A percentile compares a stretch with the other conserved stretches of the same genome.
Conservation (phyloP, 1,140 invertebrate genomes). For the Danaus melanippus region DNA sequence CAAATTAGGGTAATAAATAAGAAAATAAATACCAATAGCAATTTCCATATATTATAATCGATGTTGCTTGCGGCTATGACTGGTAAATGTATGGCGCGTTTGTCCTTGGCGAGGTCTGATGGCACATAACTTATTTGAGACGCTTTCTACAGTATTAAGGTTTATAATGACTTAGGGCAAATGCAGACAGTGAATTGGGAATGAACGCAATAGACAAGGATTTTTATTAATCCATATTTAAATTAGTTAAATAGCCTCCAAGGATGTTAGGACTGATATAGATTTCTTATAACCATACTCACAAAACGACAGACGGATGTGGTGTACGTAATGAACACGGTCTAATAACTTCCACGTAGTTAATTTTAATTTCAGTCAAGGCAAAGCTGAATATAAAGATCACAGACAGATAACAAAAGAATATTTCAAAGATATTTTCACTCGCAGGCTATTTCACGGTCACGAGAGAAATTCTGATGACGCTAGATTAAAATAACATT, state of each 20-base stretch:
- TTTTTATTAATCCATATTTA: too few relatives aligned
- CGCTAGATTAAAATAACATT: background rate
- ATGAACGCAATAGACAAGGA: too few relatives aligned
- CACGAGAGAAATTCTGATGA: too few relatives aligned
- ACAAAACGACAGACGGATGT: conserved; percentile 9
- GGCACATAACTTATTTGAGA: conserved; percentile 11
- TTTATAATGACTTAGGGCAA: conserved; percentile 16
- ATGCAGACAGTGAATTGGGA: background rate
- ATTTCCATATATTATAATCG: conserved; percentile 51
- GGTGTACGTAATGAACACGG: conserved; percentile 16
- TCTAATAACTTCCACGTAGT: conserved; percentile 14
- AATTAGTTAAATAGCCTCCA: too few relatives aligned
- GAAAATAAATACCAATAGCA: conserved; percentile 25
- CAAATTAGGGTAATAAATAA: conserved; percentile 44
- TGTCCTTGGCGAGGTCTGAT: conserved; percentile 26
- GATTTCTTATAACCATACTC: background rate
- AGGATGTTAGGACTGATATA: too few relatives aligned
- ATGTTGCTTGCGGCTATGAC: conserved; percentile 25
- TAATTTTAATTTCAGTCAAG: conserved; percentile 20
- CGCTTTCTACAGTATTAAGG: conserved; percentile 19
- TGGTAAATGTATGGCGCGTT: conserved; percentile 21
- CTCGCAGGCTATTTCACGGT: too few relatives aligned
- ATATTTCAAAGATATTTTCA: too few relatives aligned
- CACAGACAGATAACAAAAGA: too few relatives aligned
- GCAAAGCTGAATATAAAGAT: conserved; percentile 4